These are phyloP conservation scores for Colletes latitarsis DNA, from an alignment of 1,140 invertebrate species.

Conservation along the genomic window DNA sequence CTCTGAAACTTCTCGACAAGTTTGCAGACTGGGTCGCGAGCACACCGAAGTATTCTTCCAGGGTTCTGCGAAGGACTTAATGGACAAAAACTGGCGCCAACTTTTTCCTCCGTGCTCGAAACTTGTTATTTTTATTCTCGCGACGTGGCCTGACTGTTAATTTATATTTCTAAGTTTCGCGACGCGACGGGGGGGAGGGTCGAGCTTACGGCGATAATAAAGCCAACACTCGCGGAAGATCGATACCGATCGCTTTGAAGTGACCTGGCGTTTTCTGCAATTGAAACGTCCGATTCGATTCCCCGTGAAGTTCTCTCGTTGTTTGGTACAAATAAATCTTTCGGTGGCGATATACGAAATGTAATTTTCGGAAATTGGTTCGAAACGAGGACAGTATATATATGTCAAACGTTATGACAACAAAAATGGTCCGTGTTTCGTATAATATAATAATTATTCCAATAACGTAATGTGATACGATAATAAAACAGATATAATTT, in stretches of 20 bases:
- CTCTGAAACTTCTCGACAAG: conserved; percentile 48
- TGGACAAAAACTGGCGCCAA: conserved; percentile 56
- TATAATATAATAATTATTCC: too few species aligned
- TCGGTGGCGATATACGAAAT: too few species aligned
- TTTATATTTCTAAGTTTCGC: conserved; percentile 40
- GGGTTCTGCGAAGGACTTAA: conserved; percentile 50
- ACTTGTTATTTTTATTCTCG: conserved; percentile 56
- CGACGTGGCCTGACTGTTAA: conserved; percentile 45
- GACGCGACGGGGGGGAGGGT: background rate
- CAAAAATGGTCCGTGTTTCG: too few species aligned
- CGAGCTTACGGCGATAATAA: background rate
- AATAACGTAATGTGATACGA: too few species aligned
- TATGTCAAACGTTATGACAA: too few species aligned
- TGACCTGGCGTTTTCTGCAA: too few species aligned
- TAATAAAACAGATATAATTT: too few species aligned
- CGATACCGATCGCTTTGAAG: background rate
- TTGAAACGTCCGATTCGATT: too few species aligned
- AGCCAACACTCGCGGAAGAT: conserved; percentile 24
- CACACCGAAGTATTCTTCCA: conserved; percentile 51
- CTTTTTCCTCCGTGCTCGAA: conserved; percentile 48
- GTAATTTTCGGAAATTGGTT: too few species aligned
- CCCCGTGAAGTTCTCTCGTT: too few species aligned
- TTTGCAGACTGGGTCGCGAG: conserved; percentile 45
- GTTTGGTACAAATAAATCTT: too few species aligned
- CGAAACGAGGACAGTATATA: too few species aligned